Evolutionary conservation across 2,797 vertebrate genomes (phyloP).

Genomic region (Myotis pilosus): DNA sequence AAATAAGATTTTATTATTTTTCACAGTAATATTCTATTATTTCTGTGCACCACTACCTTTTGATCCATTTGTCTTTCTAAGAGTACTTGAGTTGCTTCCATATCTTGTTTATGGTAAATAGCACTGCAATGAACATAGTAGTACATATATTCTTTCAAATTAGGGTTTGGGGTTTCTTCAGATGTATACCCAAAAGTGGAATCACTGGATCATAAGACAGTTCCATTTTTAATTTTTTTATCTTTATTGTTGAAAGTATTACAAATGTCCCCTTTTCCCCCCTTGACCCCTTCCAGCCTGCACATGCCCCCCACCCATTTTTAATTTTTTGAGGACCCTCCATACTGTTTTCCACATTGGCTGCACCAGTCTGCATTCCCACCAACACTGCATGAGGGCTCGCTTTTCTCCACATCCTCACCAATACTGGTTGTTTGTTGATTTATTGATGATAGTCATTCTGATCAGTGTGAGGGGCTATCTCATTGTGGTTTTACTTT

Average conservation of each 20-base stretch:
- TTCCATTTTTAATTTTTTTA: neutral
- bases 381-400: neutral
- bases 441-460: neutral
- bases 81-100: neutral
- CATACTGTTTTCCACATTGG: neutral
- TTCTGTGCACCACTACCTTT: neutral
- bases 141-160: neutral
- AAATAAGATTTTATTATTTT: neutral
- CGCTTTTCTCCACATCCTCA: neutral
- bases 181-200: neutral
- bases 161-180: neutral
- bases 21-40: neutral
- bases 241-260: no score
- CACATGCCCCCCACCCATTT: no score
- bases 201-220: neutral
- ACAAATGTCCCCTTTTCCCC: no score
- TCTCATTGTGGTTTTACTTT: neutral
- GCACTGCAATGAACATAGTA: neutral
- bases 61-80: neutral
- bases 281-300: no score
- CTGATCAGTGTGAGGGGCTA: neutral
- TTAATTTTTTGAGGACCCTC: neutral
- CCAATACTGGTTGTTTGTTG: neutral
- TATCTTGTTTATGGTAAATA: neutral
- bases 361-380: neutral